A percentile compares a stretch with the other conserved stretches of the same genome.
Evolutionary conservation across 2,888 invertebrate species (phyloP).

Genomic region (Lottia scabra): DNA sequence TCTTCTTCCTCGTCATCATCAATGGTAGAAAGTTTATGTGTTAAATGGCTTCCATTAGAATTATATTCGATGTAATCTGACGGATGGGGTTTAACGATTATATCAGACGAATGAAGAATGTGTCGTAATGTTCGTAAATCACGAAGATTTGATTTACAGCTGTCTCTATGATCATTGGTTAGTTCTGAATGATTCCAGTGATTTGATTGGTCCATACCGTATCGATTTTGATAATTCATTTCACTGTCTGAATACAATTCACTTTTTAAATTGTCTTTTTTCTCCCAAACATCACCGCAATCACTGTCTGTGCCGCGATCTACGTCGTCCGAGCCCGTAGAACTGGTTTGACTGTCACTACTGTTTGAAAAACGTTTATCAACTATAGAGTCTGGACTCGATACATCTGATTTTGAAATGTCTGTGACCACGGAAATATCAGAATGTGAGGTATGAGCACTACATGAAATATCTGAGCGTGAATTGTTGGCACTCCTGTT

Average conservation of each 20-base stretch:
- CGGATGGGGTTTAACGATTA: slow-evolving; percentile 44
- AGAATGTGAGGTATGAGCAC: neutral
- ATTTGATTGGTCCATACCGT: neutral
- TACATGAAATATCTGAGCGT: neutral
- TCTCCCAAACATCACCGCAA: neutral
- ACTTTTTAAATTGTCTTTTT: slow-evolving; percentile 19
- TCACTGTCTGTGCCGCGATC: neutral
- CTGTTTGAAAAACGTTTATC: neutral
- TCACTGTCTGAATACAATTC: slow-evolving; percentile 17
- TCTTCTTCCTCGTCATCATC: slow-evolving; percentile 35
- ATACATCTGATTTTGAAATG: neutral
- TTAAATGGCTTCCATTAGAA: neutral
- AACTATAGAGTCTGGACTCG: neutral
- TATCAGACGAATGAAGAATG: slow-evolving; percentile 50
- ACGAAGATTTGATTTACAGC: slow-evolving; percentile 9
- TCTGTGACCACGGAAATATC: neutral
- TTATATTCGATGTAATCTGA: slow-evolving; percentile 13
- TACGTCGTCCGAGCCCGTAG: neutral
- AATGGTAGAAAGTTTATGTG: slow-evolving; percentile 32
- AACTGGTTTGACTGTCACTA: neutral
- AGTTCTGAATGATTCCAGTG: neutral
- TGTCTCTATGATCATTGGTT: slow-evolving; percentile 8
- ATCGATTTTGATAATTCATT: neutral
- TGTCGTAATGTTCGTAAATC: slow-evolving; percentile 50
- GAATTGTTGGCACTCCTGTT: neutral